Evolutionary conservation across 2,113 vertebrate genomes (phyloP).

Genomic region (Misgurnus mizolepis): DNA sequence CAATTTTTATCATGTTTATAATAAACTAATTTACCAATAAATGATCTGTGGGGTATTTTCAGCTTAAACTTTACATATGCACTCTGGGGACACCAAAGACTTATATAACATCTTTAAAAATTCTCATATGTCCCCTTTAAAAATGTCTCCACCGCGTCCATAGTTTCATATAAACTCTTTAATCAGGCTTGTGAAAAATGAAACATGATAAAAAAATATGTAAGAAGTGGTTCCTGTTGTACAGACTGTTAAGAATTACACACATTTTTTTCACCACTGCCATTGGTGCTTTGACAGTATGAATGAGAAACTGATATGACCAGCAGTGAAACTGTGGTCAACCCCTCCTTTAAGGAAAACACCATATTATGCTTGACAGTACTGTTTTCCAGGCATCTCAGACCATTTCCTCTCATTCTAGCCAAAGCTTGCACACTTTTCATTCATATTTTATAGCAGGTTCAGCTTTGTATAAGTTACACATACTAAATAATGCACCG

Average conservation of each 20-base stretch:
- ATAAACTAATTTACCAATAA: too few relatives aligned
- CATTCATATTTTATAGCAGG: slow-evolving; percentile 69
- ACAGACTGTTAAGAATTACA: neutral
- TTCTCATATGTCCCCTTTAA: too few relatives aligned
- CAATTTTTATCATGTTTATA: too few relatives aligned
- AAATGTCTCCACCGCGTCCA: too few relatives aligned
- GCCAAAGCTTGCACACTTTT: slow-evolving; percentile 60
- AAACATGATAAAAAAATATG: neutral
- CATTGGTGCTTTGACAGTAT: slow-evolving; percentile 12
- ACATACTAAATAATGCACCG: slow-evolving; percentile 61
- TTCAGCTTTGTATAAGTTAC: slow-evolving; percentile 65
- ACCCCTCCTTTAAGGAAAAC: slow-evolving; percentile 59
- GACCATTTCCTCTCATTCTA: slow-evolving; percentile 68
- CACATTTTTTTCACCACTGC: neutral
- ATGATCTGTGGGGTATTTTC: too few relatives aligned
- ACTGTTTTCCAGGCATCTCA: slow-evolving; percentile 55
- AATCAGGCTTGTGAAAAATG: too few relatives aligned
- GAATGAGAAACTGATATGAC: slow-evolving; percentile 44
- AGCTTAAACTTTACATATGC: too few relatives aligned
- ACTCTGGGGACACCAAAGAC: too few relatives aligned
- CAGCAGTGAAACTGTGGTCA: slow-evolving; percentile 48
- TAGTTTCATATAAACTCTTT: too few relatives aligned
- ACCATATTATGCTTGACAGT: slow-evolving; percentile 58
- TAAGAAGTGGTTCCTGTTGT: neutral
- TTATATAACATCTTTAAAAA: too few relatives aligned